A percentile compares a stretch with the other conserved stretches of the same genome.
These are phyloP conservation scores for Catharus bicknelli DNA, from an alignment of 2,113 vertebrate species.

Conservation along the genomic window DNA sequence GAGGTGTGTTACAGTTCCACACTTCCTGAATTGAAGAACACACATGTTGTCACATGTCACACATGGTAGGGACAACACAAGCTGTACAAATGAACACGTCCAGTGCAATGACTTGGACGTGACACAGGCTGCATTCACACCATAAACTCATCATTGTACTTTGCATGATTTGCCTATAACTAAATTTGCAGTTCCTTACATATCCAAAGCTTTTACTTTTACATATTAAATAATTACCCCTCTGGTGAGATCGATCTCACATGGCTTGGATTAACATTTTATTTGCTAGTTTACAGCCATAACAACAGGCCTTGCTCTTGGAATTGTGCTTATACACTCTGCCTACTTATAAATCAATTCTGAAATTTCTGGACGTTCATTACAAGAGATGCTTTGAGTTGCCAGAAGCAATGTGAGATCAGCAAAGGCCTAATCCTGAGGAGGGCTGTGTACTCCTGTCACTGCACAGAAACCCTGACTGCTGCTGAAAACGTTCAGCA, in stretches of 20 bases:
- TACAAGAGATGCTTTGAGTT: not conserved
- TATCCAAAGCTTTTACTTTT: not conserved
- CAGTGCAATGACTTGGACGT: accelerated
- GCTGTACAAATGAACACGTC: not conserved
- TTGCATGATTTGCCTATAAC: not conserved
- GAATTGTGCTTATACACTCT: not conserved
- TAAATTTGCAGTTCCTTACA: not conserved
- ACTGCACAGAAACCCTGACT: not conserved
- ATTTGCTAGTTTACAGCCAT: not conserved
- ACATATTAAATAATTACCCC: slow-evolving; percentile 11
- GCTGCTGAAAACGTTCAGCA: not conserved
- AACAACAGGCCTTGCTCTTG: slow-evolving; percentile 1
- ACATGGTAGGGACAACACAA: not conserved
- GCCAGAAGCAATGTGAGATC: not conserved
- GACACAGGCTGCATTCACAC: not conserved
- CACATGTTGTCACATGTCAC: accelerated
- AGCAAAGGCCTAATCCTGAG: not conserved
- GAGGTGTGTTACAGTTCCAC: not conserved
- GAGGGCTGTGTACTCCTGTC: not conserved
- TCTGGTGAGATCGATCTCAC: not conserved
- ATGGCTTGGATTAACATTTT: slow-evolving; percentile 18
- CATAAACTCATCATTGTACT: not conserved
- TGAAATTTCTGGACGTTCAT: not conserved
- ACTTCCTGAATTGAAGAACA: not conserved
- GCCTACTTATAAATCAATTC: not conserved